These are phyloP conservation scores for Dicrostonyx torquatus DNA, from an alignment of 2,797 vertebrate species.

Conservation along the genomic window DNA sequence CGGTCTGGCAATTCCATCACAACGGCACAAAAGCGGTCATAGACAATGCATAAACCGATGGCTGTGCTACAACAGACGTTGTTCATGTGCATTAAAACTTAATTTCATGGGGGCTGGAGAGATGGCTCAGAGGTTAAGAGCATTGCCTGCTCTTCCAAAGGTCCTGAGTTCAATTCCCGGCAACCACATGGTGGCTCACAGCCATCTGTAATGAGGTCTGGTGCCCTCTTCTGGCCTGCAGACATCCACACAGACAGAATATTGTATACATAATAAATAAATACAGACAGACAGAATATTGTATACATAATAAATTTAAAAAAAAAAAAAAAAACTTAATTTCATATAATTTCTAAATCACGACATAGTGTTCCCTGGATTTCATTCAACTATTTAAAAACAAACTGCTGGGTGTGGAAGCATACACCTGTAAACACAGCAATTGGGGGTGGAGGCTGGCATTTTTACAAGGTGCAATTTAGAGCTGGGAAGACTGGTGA, in stretches of 20 bases:
- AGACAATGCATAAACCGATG: neutral
- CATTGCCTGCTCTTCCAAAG: too few relatives aligned
- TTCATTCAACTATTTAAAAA: conserved; percentile 6
- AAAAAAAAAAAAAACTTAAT: too few relatives aligned
- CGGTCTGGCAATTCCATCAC: neutral
- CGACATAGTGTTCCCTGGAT: neutral
- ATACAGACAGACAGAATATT: too few relatives aligned
- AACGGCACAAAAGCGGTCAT: neutral
- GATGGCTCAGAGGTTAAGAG: too few relatives aligned
- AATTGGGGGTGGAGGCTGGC: neutral
- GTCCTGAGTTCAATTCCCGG: too few relatives aligned
- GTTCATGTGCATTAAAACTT: neutral
- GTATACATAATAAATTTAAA: too few relatives aligned
- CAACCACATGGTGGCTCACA: too few relatives aligned
- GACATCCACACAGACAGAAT: too few relatives aligned
- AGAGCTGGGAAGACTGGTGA: neutral
- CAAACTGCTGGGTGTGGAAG: neutral
- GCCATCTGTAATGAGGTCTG: too few relatives aligned
- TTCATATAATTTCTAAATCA: neutral
- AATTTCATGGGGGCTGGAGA: too few relatives aligned
- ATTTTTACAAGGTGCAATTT: neutral
- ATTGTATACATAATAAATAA: too few relatives aligned
- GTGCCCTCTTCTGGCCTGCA: too few relatives aligned
- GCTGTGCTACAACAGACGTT: neutral
- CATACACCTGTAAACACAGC: neutral